Base-by-base conservation (phyloP, 64 coral and sea anemone species). In the Montipora cactus region DNA sequence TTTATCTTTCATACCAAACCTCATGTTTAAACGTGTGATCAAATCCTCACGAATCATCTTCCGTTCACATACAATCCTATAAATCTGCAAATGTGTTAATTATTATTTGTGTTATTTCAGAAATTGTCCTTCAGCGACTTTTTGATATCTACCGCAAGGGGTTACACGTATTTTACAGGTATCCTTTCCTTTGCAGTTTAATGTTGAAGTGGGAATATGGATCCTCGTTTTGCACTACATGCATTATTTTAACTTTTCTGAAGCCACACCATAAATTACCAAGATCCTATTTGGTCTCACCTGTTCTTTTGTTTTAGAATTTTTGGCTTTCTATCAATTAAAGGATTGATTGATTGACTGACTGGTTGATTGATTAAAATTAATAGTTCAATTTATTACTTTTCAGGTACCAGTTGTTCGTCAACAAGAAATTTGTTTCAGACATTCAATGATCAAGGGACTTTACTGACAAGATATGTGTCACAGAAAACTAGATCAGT, bases 101-200 rank as follows among this genome's bases (percentile, higher is more conserved):
- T 21, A 8, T 20, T 69, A 47, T 70, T 49, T 8, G 3, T 71
- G 12, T 70, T 70, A 22, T 49, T 49, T 86, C n/a, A 86, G 64
- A 51, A 72, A 71, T 71, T 71, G 3, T 66, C 47, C 62, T n/a
- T 4, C 3, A 48, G 20, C 46, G 47, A 8, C 19, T 72, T 86
- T 48, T 0, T 23, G 66, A 72, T 50, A 47, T 72, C 37, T 72
- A 9, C 66, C 14, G 4, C 46, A 5, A 86, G 82, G 10, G 19
- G 66, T 49, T 86, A 72, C 46, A 23, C 66, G 13, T 22, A 19
- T 70, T 69, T 72, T 13, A 23, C 82, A 72, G 82, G 82, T 86
- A 23, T 77, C 70, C 70, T 68, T 68, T 18, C 64, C 18, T 68
- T 16, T 68, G 12, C 16, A 18, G 2, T n/a, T 18, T 18, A n/a